Evolutionary conservation across 2,113 vertebrate genomes (phyloP).

Genomic region (Trematocara stigmaticum): DNA sequence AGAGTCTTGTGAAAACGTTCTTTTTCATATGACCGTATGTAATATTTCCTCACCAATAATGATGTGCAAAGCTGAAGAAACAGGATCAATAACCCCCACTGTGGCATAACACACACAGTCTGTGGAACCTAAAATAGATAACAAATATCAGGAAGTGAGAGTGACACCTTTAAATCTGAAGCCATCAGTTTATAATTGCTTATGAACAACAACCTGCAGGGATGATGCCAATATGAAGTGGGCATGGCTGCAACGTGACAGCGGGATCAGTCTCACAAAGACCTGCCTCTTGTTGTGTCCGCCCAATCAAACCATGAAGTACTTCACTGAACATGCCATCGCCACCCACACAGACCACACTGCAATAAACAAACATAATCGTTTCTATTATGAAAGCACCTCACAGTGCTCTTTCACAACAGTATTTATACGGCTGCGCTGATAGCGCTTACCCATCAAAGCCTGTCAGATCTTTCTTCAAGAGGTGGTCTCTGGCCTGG

Average conservation of each 20-base stretch:
- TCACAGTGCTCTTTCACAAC: neutral
- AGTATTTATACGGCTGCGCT: neutral
- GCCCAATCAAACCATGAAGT: conserved; percentile 78
- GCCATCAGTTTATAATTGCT: neutral
- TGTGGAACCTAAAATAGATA: conserved; percentile 69
- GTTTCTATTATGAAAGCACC: conserved; percentile 11
- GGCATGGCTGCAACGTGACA: conserved; percentile 66
- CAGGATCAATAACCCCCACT: conserved; percentile 74
- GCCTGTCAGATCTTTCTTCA: conserved; percentile 76
- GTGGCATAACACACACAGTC: conserved; percentile 80
- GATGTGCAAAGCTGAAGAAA: conserved; percentile 79
- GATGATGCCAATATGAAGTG: conserved; percentile 80
- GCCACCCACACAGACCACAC: conserved; percentile 81
- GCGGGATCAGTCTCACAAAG: conserved; percentile 66
- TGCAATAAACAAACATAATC: conserved; percentile 43
- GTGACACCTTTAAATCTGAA: neutral
- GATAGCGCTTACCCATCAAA: conserved; percentile 73
- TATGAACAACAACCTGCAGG: conserved; percentile 70
- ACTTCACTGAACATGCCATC: conserved; percentile 83
- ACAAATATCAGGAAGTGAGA: neutral
- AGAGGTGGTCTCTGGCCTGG: conserved; percentile 78
- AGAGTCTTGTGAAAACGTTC: neutral
- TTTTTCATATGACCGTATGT: accelerated
- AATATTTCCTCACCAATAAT: conserved; percentile 68
- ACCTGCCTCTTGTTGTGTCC: conserved; percentile 77